Percentiles rank a stretch among this genome's conserved stretches.
These are phyloP conservation scores for Drosophila melanosoma DNA, from an alignment of 2,888 invertebrate genomes.

Conservation along the genomic window DNA sequence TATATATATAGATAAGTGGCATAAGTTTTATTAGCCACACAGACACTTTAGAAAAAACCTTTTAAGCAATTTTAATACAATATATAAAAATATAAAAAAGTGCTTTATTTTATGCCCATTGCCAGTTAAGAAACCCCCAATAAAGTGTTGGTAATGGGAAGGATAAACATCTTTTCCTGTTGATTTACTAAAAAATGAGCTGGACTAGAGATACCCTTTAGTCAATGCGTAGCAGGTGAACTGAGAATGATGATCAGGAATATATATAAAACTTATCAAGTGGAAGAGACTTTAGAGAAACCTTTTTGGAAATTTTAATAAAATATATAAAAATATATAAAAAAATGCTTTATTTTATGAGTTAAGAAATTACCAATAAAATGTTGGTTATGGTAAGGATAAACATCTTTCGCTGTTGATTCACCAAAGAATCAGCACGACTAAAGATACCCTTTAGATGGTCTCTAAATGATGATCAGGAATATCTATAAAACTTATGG, in stretches of 20 bases:
- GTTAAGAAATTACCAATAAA: slow-evolving; percentile 20
- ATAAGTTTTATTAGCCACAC: slow-evolving; percentile 41
- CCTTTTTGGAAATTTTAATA: slow-evolving; percentile 48
- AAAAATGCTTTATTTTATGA: slow-evolving; percentile 34
- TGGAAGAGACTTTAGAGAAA: slow-evolving; percentile 43
- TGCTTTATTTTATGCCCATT: slow-evolving; percentile 33
- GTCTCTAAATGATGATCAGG: background rate
- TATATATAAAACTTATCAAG: background rate
- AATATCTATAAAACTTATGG: background rate
- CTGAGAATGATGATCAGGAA: background rate
- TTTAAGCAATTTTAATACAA: slow-evolving; percentile 50
- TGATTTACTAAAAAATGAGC: slow-evolving; percentile 10
- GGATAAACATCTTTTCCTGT: slow-evolving; percentile 14
- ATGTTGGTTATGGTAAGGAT: slow-evolving; percentile 15
- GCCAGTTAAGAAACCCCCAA: slow-evolving; percentile 20
- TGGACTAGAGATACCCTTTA: background rate
- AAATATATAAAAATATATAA: slow-evolving; percentile 35
- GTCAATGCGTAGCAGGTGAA: background rate
- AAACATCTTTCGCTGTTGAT: slow-evolving; percentile 19
- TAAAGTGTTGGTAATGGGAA: slow-evolving; percentile 23
- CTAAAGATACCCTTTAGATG: background rate
- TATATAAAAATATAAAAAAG: slow-evolving; percentile 41
- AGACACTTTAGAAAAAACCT: slow-evolving; percentile 52
- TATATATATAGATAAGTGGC: slow-evolving; percentile 26
- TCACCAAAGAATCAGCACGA: background rate